Evolutionary conservation across 1,140 invertebrate genomes (phyloP).

Genomic region (Drosophila bocki): DNA sequence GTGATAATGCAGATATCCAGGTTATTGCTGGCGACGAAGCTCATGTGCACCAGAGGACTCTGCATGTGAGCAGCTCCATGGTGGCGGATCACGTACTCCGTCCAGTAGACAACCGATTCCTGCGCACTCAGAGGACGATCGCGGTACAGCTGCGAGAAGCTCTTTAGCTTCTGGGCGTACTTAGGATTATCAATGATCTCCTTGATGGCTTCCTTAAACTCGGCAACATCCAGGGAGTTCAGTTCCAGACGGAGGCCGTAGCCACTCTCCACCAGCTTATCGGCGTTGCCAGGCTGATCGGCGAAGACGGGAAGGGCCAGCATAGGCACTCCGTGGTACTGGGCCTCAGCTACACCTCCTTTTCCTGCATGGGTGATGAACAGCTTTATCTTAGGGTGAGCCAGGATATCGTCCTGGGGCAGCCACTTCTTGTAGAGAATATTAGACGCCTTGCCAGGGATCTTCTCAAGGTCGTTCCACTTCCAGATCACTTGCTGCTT

Average conservation of each 20-base stretch:
- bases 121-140: constrained; percentile 73
- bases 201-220: constrained; percentile 59
- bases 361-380: constrained; percentile 91
- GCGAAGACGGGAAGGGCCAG: constrained; percentile 89
- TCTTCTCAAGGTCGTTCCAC: constrained; percentile 86
- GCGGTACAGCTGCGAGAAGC: constrained; percentile 72
- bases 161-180: constrained; percentile 60
- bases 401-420: constrained; percentile 89
- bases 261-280: constrained; percentile 85
- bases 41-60: constrained; percentile 80
- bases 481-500: constrained; percentile 88
- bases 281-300: constrained; percentile 88
- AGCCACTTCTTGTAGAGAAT: constrained; percentile 89
- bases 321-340: constrained; percentile 90
- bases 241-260: constrained; percentile 85
- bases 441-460: constrained; percentile 87
- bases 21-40: constrained; percentile 46
- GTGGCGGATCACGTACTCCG: constrained; percentile 85
- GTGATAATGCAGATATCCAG: constrained; percentile 64
- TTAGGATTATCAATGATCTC: constrained; percentile 70
- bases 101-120: constrained; percentile 76
- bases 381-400: constrained; percentile 88
- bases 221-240: constrained; percentile 76
- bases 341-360: constrained; percentile 89
- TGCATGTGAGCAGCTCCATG: constrained; percentile 85